These are phyloP conservation scores for Drosophila peninsularis DNA, from an alignment of 2,888 invertebrate genomes.

Conservation along the genomic window DNA sequence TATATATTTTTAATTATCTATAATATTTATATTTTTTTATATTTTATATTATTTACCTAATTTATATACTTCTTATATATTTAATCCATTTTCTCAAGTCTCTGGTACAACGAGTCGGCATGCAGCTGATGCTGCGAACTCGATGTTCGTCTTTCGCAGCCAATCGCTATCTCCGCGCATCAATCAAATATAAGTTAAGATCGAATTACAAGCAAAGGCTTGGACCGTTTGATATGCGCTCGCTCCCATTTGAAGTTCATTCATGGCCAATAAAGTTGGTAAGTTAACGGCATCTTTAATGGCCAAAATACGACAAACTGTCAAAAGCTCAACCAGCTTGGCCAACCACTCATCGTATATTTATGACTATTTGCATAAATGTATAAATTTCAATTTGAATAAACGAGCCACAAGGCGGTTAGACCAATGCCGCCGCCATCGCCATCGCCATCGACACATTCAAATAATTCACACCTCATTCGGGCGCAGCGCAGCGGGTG, in stretches of 20 bases:
- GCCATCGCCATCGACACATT: conserved; percentile 22
- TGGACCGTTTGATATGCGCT: conserved; percentile 5
- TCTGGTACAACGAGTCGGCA: not conserved
- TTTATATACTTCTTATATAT: too few species aligned
- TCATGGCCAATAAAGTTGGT: conserved; percentile 60
- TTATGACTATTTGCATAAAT: conserved; percentile 75
- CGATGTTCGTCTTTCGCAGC: not conserved
- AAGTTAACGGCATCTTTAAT: conserved; percentile 75
- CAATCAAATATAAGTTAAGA: conserved; percentile 3
- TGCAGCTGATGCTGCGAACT: not conserved
- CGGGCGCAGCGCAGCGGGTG: conserved; percentile 49
- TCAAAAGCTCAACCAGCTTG: conserved; percentile 59
- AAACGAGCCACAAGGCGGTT: conserved; percentile 49
- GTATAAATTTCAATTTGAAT: conserved; percentile 67
- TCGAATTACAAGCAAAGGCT: conserved; percentile 1
- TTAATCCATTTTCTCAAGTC: not conserved
- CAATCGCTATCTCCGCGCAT: not conserved
- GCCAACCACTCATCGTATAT: conserved; percentile 46
- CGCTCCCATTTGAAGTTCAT: conserved; percentile 14
- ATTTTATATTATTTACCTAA: too few species aligned
- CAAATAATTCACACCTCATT: conserved; percentile 77
- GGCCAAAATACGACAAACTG: conserved; percentile 65
- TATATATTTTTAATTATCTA: too few species aligned
- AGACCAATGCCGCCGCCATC: conserved; percentile 22
- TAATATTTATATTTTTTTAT: too few species aligned